These are phyloP conservation scores for Fragum sueziense DNA, from an alignment of 2,888 invertebrate genomes.

Conservation along the genomic window DNA sequence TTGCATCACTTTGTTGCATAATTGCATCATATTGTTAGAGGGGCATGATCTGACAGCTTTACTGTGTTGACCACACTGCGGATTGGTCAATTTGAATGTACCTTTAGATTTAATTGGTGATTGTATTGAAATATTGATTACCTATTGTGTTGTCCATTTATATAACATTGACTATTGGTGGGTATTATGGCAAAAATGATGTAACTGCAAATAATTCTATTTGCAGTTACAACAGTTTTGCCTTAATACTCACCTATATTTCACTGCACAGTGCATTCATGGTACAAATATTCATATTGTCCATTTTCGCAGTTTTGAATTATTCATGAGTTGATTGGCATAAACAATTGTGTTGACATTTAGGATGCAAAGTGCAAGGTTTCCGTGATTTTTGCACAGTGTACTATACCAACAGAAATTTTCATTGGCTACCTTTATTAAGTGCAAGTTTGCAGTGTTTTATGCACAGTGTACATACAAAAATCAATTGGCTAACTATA, in stretches of 20 bases:
- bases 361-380: background rate
- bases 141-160: background rate
- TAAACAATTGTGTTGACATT: background rate
- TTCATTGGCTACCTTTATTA: too few relatives aligned
- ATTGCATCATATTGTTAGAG: constrained; percentile 6
- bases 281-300: background rate
- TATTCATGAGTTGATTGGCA: background rate
- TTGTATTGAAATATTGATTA: background rate
- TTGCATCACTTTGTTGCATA: too few relatives aligned
- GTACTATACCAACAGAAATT: too few relatives aligned
- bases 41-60: background rate
- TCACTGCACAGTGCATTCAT: background rate
- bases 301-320: background rate
- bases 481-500: too few relatives aligned
- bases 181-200: too few relatives aligned
- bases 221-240: too few relatives aligned
- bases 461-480: too few relatives aligned
- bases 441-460: too few relatives aligned
- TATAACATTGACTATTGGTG: background rate
- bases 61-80: background rate
- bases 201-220: too few relatives aligned
- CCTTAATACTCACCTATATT: too few relatives aligned
- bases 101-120: background rate
- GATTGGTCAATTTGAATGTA: background rate
- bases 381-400: too few relatives aligned